phyloP scores from a whole-genome alignment of 2,113 vertebrate genomes.

The Melierax canorus region DNA sequence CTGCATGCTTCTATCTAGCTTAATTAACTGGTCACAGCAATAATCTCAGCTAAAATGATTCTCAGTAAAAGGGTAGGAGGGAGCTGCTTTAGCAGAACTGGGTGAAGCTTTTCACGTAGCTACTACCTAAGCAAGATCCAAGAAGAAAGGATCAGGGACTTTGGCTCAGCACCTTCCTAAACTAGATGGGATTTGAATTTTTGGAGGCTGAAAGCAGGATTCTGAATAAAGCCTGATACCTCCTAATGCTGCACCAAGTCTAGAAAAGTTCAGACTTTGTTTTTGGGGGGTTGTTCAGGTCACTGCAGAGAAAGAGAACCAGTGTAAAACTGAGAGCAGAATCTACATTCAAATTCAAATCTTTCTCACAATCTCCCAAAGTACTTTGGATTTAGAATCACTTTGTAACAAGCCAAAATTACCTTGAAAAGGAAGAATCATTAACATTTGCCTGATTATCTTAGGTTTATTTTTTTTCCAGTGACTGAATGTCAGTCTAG shows the following conservation, averaged over 20 bases:
- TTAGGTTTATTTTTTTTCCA: background rate
- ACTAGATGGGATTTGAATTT: background rate
- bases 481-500: background rate
- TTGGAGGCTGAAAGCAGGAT: background rate
- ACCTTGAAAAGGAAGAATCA: background rate
- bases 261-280: background rate
- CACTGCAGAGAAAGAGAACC: background rate
- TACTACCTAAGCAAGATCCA: background rate
- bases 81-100: background rate
- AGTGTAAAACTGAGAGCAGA: background rate
- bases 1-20: background rate
- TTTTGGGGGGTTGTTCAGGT: background rate
- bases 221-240: background rate
- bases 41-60: background rate
- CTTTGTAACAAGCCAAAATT: background rate
- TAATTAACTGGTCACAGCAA: background rate
- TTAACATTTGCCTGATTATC: background rate
- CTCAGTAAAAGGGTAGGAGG: background rate
- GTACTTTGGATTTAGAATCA: background rate
- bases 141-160: background rate
- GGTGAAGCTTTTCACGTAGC: background rate
- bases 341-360: background rate
- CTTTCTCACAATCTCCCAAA: background rate
- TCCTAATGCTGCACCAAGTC: background rate
- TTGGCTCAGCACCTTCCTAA: background rate